Conservation (phyloP, 2,113 vertebrate species). For the Platysternon megacephalum region DNA sequence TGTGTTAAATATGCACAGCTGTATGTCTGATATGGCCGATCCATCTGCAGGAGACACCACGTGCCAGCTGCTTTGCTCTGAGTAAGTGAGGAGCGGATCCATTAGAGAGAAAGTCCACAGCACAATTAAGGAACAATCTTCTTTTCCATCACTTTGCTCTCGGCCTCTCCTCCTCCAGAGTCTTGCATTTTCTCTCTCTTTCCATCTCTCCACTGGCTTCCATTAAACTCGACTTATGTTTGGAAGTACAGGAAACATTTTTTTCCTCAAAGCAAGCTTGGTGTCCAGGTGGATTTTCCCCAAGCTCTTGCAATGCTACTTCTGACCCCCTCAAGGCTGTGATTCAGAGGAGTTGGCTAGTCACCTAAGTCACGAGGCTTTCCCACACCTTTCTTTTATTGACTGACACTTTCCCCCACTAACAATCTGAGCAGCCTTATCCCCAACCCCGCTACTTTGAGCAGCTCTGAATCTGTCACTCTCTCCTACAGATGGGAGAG, state of each 20-base stretch:
- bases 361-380: neutral
- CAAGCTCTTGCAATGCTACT: neutral
- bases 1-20: constrained; percentile 75
- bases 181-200: neutral
- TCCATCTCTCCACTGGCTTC: neutral
- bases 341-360: constrained; percentile 25
- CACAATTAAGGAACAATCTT: neutral
- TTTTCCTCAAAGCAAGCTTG: neutral
- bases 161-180: accelerated
- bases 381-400: neutral
- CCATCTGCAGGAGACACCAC: constrained; percentile 53
- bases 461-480: neutral
- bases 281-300: constrained; percentile 36
- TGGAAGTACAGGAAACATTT: neutral
- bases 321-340: constrained; percentile 10
- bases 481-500: neutral
- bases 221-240: neutral
- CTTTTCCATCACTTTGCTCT: accelerated
- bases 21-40: constrained; percentile 64
- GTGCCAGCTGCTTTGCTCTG: constrained; percentile 39
- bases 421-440: neutral
- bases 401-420: neutral
- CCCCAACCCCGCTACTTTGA: neutral
- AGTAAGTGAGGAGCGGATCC: constrained; percentile 41
- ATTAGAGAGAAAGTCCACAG: neutral